A percentile compares a stretch with the other conserved stretches of the same genome.
These are phyloP conservation scores for Epicauta chinensis DNA, from an alignment of 1,140 invertebrate species.

Conservation along the genomic window DNA sequence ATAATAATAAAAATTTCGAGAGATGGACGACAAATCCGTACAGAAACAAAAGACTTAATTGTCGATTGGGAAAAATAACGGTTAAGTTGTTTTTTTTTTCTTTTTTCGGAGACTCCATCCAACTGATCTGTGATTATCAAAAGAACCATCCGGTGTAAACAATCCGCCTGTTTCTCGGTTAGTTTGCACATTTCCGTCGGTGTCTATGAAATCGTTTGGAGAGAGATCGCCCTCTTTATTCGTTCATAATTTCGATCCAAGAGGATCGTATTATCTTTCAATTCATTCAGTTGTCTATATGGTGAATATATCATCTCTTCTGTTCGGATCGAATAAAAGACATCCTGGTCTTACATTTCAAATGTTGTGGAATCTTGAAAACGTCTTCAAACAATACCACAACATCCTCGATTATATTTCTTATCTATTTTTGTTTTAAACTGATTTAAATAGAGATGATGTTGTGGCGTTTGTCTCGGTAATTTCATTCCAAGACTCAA, in stretches of 20 bases:
- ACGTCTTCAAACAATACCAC: no score
- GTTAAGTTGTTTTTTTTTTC: no score
- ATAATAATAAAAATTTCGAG: slow-evolving; percentile 4
- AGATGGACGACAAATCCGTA: slow-evolving; percentile 1
- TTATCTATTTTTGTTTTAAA: no score
- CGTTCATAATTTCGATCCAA: not conserved
- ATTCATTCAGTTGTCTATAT: slow-evolving; percentile 21
- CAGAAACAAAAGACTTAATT: slow-evolving; percentile 7
- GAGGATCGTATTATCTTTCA: slow-evolving; percentile 24
- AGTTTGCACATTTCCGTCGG: slow-evolving; percentile 23
- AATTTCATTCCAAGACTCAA: no score
- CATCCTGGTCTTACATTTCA: slow-evolving; percentile 17
- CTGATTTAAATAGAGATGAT: no score
- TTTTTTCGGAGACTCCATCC: no score
- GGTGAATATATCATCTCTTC: not conserved
- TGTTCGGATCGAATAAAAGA: slow-evolving; percentile 9
- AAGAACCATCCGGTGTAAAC: slow-evolving; percentile 5
- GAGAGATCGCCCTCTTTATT: slow-evolving; percentile 11
- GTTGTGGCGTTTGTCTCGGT: no score
- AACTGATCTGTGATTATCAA: no score
- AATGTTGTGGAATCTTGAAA: no score
- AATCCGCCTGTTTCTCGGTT: slow-evolving; percentile 22
- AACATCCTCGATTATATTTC: no score
- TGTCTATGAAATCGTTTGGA: slow-evolving; percentile 2
- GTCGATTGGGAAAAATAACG: no score